Evolutionary conservation across 2,113 vertebrate species (phyloP).

Genomic region (Apteryx mantelli): DNA sequence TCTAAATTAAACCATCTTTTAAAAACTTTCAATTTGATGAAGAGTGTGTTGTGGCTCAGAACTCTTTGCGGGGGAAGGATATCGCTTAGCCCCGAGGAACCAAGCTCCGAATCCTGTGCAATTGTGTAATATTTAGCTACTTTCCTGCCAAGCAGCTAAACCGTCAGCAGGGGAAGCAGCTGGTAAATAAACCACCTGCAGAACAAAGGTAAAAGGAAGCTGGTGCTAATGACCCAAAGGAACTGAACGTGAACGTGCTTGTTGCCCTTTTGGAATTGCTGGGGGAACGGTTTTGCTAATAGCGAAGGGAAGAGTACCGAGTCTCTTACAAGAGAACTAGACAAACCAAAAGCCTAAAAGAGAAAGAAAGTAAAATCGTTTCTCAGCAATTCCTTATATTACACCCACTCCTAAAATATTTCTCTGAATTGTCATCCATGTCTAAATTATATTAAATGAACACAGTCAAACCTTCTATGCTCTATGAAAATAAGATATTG

Average conservation of each 20-base stretch:
- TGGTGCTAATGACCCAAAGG: not conserved
- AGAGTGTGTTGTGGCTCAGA: not conserved
- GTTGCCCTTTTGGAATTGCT: conserved; percentile 48
- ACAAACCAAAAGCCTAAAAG: not conserved
- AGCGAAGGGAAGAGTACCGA: not conserved
- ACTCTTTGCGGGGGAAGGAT: not conserved
- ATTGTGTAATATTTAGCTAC: not conserved
- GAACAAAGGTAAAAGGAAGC: conserved; percentile 41
- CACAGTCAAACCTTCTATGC: not conserved
- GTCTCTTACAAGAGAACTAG: not conserved
- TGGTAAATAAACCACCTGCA: conserved; percentile 40
- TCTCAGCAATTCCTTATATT: not conserved
- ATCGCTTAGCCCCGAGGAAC: not conserved
- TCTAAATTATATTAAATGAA: not conserved
- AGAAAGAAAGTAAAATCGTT: not conserved
- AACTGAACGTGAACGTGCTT: conserved; percentile 36
- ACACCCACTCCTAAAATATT: not conserved
- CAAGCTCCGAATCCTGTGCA: not conserved
- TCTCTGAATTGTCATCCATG: not conserved
- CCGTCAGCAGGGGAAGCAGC: not conserved
- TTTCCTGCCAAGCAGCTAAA: not conserved
- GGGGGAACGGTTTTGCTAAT: not conserved
- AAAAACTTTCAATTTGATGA: not conserved
- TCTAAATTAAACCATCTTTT: not conserved
- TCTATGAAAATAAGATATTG: not conserved